A percentile compares a stretch with the other conserved stretches of the same genome.
Conservation (phyloP, 2,888 invertebrate species). For the Apotomis betuletana region DNA sequence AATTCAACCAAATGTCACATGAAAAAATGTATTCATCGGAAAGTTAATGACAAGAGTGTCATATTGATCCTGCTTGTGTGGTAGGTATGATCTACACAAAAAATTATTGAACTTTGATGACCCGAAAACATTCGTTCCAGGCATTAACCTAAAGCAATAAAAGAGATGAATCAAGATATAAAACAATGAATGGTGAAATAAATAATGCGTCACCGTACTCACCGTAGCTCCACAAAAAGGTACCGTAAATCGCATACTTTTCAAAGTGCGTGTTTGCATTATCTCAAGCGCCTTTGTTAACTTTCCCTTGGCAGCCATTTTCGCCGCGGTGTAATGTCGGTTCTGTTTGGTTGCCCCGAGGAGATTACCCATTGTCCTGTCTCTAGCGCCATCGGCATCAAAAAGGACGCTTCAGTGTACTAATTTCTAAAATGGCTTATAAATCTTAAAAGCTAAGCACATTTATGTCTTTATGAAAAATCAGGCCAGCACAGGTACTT, state of each 20-base stretch:
- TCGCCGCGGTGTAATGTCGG: slow-evolving; percentile 61
- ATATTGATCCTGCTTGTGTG: no score
- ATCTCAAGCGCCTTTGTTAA: slow-evolving; percentile 66
- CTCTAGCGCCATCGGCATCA: slow-evolving; percentile 68
- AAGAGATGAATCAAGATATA: background rate
- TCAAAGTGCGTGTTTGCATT: slow-evolving; percentile 65
- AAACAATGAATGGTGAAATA: background rate
- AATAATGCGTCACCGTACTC: slow-evolving; percentile 42
- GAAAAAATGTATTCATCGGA: no score
- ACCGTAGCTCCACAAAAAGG: slow-evolving; percentile 58
- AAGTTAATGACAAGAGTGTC: no score
- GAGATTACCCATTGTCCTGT: slow-evolving; percentile 72
- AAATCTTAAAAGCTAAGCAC: background rate
- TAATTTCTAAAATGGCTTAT: slow-evolving; percentile 5
- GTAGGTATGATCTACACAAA: no score
- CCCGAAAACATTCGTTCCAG: no score
- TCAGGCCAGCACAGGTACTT: slow-evolving; percentile 27
- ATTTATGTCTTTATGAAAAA: slow-evolving; percentile 13
- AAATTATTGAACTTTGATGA: no score
- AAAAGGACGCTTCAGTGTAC: slow-evolving; percentile 65
- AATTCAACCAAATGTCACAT: no score
- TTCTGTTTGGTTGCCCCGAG: slow-evolving; percentile 68
- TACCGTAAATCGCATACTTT: slow-evolving; percentile 66
- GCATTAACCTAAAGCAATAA: background rate
- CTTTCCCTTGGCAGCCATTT: slow-evolving; percentile 69